Percentiles rank a stretch among this genome's conserved stretches.
Evolutionary conservation across 2,797 vertebrate genomes (phyloP).

Genomic region (Falco berigora): DNA sequence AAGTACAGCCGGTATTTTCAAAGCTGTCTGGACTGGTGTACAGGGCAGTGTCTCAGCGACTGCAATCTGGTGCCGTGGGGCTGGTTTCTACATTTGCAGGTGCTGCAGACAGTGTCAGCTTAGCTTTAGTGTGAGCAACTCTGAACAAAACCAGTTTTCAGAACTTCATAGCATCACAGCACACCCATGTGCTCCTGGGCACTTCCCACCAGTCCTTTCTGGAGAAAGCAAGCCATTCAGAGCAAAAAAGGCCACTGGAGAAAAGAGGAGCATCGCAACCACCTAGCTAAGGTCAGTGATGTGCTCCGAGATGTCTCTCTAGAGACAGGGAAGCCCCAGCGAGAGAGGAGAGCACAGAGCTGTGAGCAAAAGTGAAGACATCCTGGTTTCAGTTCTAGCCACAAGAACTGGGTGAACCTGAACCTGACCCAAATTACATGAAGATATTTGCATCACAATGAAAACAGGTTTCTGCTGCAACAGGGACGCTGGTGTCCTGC

Average conservation of each 20-base stretch:
- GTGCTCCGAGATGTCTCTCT: neutral
- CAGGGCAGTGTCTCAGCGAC: neutral
- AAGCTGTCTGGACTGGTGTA: neutral
- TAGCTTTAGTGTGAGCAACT: neutral
- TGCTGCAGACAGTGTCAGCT: neutral
- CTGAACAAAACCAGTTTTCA: neutral
- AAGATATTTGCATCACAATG: conserved; percentile 57
- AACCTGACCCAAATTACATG: conserved; percentile 32
- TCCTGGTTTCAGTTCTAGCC: conserved; percentile 44
- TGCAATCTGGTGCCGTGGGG: neutral
- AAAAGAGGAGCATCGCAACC: neutral
- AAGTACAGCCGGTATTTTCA: neutral
- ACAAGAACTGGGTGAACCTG: conserved; percentile 40
- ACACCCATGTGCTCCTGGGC: neutral
- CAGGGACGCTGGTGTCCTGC: neutral
- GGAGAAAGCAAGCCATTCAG: neutral
- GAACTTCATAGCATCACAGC: neutral
- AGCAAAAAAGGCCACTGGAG: neutral
- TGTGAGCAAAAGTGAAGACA: conserved; percentile 43
- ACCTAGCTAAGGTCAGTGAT: neutral
- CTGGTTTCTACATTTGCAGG: neutral
- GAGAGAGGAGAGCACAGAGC: neutral
- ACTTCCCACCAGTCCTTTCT: neutral
- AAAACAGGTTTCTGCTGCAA: neutral
- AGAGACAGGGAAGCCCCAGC: neutral